Conservation (phyloP, 2,888 invertebrate species). For the Diogma glabrata region DNA sequence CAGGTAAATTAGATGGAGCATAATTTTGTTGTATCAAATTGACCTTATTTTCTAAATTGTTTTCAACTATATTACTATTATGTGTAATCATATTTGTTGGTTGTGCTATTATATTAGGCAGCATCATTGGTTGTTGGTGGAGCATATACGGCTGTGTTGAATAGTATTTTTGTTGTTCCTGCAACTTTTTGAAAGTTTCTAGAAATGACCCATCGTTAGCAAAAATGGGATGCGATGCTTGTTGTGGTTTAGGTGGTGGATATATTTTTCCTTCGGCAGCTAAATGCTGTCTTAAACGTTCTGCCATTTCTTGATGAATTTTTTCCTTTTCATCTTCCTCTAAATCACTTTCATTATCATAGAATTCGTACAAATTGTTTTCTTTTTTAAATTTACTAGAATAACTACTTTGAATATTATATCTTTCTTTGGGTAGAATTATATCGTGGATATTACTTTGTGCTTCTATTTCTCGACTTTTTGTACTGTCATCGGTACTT, state of each 20-base stretch:
- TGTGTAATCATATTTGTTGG: constrained; percentile 29
- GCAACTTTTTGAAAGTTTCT: constrained; percentile 86
- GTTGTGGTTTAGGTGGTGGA: constrained; percentile 55
- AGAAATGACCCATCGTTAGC: constrained; percentile 80
- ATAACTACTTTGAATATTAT: constrained; percentile 2
- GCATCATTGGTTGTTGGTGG: background rate
- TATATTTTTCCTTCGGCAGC: constrained; percentile 37
- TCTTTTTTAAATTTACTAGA: background rate
- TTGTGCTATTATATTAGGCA: background rate
- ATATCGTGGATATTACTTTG: constrained; percentile 1
- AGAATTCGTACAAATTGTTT: constrained; percentile 1
- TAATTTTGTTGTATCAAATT: constrained; percentile 31
- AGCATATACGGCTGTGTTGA: background rate
- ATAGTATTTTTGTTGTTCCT: constrained; percentile 43
- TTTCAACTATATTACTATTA: background rate
- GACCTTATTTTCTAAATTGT: background rate
- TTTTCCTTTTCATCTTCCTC: constrained; percentile 32
- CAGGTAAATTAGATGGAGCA: constrained; percentile 29
- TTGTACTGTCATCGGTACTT: background rate
- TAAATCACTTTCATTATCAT: background rate
- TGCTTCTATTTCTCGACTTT: background rate
- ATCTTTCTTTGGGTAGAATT: constrained; percentile 2
- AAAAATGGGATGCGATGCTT: constrained; percentile 38
- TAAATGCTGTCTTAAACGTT: constrained; percentile 31
- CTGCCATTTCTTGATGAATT: constrained; percentile 35